Evolutionary conservation across 2,797 vertebrate species (phyloP), one percentile per base, ranked within the genome.

Genomic region (Dendrocincla fuliginosa): DNA sequence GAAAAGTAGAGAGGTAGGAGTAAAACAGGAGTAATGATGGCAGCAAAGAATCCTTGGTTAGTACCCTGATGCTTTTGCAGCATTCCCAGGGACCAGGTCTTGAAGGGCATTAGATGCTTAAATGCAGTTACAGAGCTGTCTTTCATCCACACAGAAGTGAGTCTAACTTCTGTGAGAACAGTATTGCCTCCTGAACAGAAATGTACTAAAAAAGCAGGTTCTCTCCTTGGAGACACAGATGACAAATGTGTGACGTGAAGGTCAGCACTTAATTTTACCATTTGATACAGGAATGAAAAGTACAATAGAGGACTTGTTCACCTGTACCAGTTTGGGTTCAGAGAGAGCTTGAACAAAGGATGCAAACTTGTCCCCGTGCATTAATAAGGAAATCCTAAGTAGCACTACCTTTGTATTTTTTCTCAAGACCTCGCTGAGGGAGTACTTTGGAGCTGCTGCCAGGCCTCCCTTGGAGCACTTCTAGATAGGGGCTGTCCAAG

Each of bases 231-330:
- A 71, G 41, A 64, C 20, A 7, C 50, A 44, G 41, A 35, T 64
- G 55, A 37, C 17, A 53, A 75, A 84, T 13, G 13, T 2, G 4
- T 44, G 55, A 39, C 0, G 0, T 55, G 25, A 20, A 44, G 16
- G 13, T 17, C 42, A 47, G 7, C 1, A 1, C 16, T 68, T 55
- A 50, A 13, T 47, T 64, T 56, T 80, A 41, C 20, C 11, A 10
- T 74, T 56, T 87, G 33, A 13, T 3, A 60, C 28, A 24, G 37
- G 37, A 84, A 60, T 28, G 25, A 35, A 35, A 81, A 84, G 11
- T 59, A 35, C 55, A 74, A 67, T 3, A 25, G 46, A 77, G 23
- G 60, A 46, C 13, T 55, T 33, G 24, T 41, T 44, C 32, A 56
- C 11, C 25, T 69, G 73, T 37, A 9, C 4, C 73, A 9, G 17